A percentile compares a stretch with the other conserved stretches of the same genome.
phyloP scores from a whole-genome alignment of 2,888 invertebrate genomes.

The Patella depressa region DNA sequence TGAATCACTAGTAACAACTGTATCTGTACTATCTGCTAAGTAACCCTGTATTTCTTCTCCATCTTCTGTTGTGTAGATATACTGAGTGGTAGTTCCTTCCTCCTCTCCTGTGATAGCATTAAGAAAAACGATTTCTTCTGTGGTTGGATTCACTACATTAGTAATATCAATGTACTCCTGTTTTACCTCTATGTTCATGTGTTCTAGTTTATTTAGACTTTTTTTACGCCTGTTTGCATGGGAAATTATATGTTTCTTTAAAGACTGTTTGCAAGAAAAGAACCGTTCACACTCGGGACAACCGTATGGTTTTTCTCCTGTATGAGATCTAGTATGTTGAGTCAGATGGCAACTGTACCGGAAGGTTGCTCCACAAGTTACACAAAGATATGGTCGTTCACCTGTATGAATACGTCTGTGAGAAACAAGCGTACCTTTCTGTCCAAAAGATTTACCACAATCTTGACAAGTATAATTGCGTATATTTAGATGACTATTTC shows the following conservation, averaged over 20 bases:
- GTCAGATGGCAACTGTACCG: slow-evolving; percentile 14
- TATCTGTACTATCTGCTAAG: background rate
- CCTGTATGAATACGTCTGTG: slow-evolving; percentile 23
- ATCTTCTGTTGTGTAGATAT: slow-evolving; percentile 1
- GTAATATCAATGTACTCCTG: background rate
- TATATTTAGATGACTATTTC: slow-evolving; percentile 11
- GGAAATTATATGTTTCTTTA: background rate
- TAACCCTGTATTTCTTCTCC: background rate
- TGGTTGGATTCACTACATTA: background rate
- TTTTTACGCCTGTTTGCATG: background rate
- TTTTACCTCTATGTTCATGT: background rate
- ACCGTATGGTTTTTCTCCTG: slow-evolving; percentile 11
- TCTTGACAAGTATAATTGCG: slow-evolving; percentile 18
- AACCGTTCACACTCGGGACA: background rate
- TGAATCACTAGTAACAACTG: background rate
- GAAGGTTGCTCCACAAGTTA: slow-evolving; percentile 20
- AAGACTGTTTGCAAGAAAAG: background rate
- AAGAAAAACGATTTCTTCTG: background rate
- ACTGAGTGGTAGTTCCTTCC: background rate
- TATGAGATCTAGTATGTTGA: slow-evolving; percentile 18
- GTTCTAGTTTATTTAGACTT: background rate
- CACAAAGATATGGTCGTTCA: slow-evolving; percentile 19
- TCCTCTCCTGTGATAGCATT: background rate
- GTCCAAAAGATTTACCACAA: slow-evolving; percentile 19
- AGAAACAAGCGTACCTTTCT: slow-evolving; percentile 1